Evolutionary conservation across 2,113 vertebrate genomes (phyloP).

Genomic region (Gambusia holbrooki): DNA sequence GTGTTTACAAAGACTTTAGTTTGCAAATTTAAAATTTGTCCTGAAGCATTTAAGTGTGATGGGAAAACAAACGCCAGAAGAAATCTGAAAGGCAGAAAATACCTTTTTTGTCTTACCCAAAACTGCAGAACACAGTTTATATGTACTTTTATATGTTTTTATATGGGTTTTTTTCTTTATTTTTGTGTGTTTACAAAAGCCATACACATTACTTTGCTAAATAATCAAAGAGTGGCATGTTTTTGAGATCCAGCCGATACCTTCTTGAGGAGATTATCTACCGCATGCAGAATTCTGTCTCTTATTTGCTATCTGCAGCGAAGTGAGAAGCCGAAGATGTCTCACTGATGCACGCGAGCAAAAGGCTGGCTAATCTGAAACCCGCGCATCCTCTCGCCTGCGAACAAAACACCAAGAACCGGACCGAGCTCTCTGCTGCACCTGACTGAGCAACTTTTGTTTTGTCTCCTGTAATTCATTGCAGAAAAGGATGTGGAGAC

Average conservation of each 20-base stretch:
- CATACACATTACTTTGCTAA: slow-evolving; percentile 1
- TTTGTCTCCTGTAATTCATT: slow-evolving; percentile 1
- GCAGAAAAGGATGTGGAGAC: slow-evolving; percentile 54
- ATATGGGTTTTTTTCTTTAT: not conserved
- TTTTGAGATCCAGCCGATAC: not conserved
- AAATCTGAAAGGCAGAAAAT: not conserved
- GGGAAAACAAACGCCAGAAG: not conserved
- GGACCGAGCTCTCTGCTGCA: slow-evolving; percentile 1
- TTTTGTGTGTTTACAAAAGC: not conserved
- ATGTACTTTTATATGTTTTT: not conserved
- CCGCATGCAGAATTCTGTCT: slow-evolving; percentile 4
- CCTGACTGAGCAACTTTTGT: slow-evolving; percentile 4
- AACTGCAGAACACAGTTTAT: not conserved
- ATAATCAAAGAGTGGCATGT: not conserved
- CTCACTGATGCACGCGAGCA: slow-evolving; percentile 17
- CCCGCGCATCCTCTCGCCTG: slow-evolving; percentile 23
- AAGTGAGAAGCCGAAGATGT: slow-evolving; percentile 21
- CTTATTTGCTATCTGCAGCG: slow-evolving; percentile 18
- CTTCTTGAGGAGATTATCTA: not conserved
- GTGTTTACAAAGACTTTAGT: too few species aligned
- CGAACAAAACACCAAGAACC: slow-evolving; percentile 26
- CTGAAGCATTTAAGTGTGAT: not conserved
- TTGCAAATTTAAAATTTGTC: not conserved
- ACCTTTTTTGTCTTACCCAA: not conserved
- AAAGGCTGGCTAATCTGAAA: slow-evolving; percentile 33